Evolutionary conservation across 1,140 invertebrate species (phyloP).

Genomic region (Cepaea nemoralis): DNA sequence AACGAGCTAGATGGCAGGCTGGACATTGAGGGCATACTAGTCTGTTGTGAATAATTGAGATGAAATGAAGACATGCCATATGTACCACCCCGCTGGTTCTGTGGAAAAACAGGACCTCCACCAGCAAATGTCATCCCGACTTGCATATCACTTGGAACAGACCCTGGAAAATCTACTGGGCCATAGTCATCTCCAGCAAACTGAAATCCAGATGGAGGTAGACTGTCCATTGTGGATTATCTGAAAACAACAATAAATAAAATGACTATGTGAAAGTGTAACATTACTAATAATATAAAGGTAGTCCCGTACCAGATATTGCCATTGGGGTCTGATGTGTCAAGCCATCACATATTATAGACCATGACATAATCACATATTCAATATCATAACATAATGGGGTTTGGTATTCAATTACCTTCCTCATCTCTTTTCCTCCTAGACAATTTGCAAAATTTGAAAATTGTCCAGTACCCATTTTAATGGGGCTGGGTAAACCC

Average conservation of each 20-base stretch:
- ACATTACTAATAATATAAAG: background rate
- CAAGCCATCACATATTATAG: too few species aligned
- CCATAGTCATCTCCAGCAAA: slow-evolving; percentile 39
- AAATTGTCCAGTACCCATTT: too few species aligned
- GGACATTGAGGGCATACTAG: slow-evolving; percentile 26
- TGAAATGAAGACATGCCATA: slow-evolving; percentile 40
- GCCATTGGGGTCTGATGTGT: too few species aligned
- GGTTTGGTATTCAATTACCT: too few species aligned
- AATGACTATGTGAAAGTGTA: background rate
- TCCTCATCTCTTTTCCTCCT: too few species aligned
- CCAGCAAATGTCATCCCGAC: slow-evolving; percentile 37
- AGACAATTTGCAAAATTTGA: too few species aligned
- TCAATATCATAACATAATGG: background rate
- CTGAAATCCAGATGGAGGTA: slow-evolving; percentile 36
- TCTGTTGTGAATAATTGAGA: slow-evolving; percentile 39
- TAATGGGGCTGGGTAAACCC: too few species aligned
- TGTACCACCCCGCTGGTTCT: slow-evolving; percentile 24
- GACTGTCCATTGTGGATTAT: slow-evolving; percentile 31
- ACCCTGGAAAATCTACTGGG: slow-evolving; percentile 35
- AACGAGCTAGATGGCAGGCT: slow-evolving; percentile 26
- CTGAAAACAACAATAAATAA: slow-evolving; percentile 19
- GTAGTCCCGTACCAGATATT: background rate
- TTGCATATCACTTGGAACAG: slow-evolving; percentile 37
- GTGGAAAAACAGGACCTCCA: slow-evolving; percentile 40
- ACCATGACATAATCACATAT: background rate